Evolutionary conservation across 2,113 vertebrate genomes (phyloP).

Genomic region (Rhinolophus sinicus): DNA sequence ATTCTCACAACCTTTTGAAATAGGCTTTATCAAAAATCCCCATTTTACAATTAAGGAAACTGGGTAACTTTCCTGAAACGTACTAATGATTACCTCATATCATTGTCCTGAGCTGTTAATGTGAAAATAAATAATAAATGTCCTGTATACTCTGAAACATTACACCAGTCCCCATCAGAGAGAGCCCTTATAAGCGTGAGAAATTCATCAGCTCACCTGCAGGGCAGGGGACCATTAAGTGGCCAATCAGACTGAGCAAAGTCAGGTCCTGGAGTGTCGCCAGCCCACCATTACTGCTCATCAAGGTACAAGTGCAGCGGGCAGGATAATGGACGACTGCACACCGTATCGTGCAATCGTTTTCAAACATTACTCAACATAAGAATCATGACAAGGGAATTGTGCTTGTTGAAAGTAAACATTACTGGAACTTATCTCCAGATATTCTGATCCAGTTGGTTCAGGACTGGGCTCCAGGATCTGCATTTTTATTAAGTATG

Average conservation of each 20-base stretch:
- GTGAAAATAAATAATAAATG: conserved; percentile 36
- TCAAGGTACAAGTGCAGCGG: neutral
- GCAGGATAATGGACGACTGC: neutral
- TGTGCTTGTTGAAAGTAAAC: neutral
- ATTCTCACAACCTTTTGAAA: conserved; percentile 20
- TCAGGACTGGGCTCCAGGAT: neutral
- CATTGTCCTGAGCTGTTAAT: conserved; percentile 7
- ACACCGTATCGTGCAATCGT: neutral
- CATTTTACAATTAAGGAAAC: conserved; percentile 40
- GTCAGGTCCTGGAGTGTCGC: neutral
- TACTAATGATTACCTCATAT: conserved; percentile 30
- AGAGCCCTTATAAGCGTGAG: neutral
- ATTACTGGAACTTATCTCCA: neutral
- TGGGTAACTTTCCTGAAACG: conserved; percentile 35
- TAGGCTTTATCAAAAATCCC: neutral
- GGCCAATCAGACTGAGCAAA: neutral
- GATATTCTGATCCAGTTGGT: neutral
- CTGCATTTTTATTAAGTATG: neutral
- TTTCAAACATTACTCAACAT: neutral
- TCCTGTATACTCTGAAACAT: neutral
- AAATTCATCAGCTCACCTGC: neutral
- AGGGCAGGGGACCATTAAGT: neutral
- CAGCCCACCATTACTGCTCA: neutral
- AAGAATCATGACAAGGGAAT: neutral
- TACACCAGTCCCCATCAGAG: neutral